phyloP scores from a whole-genome alignment of 2,888 invertebrate species.

The Ormyrus nitidulus region DNA sequence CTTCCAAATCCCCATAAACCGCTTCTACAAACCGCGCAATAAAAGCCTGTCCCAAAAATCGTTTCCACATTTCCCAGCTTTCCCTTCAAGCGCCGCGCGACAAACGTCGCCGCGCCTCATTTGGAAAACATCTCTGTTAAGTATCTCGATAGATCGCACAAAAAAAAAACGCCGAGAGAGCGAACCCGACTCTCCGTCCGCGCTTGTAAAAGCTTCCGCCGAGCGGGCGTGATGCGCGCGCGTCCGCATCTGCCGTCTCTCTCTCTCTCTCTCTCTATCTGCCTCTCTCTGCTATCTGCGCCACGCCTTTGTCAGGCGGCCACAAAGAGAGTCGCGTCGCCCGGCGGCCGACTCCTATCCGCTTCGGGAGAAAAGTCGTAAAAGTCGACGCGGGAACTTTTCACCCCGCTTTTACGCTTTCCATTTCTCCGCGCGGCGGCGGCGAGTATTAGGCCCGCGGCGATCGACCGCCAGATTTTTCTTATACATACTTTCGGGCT shows the following conservation, averaged over 20 bases:
- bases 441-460: background rate
- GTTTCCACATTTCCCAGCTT: too few species aligned
- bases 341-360: too few species aligned
- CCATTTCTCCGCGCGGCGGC: background rate
- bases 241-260: conserved; percentile 18
- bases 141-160: background rate
- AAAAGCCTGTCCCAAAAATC: too few species aligned
- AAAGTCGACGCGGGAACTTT: conserved; percentile 11
- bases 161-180: background rate
- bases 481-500: conserved; percentile 14
- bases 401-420: conserved; percentile 3
- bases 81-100: too few species aligned
- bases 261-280: background rate
- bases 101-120: too few species aligned
- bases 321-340: background rate
- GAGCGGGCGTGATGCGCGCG: background rate
- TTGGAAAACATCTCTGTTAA: too few species aligned
- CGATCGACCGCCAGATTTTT: conserved; percentile 25
- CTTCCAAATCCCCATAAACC: too few species aligned
- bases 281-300: conserved; percentile 3
- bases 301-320: conserved; percentile 24
- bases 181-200: background rate
- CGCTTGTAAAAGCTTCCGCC: conserved; percentile 6
- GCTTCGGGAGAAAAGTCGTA: conserved; percentile 40
- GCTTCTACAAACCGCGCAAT: too few species aligned